These are phyloP conservation scores for Dioctria linearis DNA, from an alignment of 2,888 invertebrate genomes.

Conservation along the genomic window DNA sequence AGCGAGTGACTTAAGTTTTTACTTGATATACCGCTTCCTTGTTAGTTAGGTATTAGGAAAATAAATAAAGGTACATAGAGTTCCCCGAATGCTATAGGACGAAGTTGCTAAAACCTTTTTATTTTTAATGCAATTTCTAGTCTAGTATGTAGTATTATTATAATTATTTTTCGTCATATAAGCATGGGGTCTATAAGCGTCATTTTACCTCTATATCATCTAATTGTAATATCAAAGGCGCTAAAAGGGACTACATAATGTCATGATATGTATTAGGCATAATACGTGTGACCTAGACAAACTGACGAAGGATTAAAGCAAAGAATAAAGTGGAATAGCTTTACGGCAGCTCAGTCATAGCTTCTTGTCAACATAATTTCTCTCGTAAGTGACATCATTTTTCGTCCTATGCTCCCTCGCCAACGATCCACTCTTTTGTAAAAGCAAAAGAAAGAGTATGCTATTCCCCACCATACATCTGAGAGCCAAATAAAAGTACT, in stretches of 20 bases:
- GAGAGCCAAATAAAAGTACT: constrained; percentile 7
- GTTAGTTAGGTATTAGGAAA: too few species aligned
- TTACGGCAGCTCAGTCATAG: constrained; percentile 27
- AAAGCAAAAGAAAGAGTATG: not conserved
- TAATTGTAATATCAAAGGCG: too few species aligned
- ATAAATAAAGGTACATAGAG: too few species aligned
- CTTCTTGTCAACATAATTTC: constrained; percentile 12
- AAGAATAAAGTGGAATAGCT: constrained; percentile 16
- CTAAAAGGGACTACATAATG: not conserved
- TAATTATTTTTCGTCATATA: too few species aligned
- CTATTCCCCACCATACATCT: not conserved
- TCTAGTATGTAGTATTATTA: too few species aligned
- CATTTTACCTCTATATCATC: too few species aligned
- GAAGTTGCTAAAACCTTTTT: too few species aligned
- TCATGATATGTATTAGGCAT: not conserved
- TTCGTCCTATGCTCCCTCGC: constrained; percentile 15
- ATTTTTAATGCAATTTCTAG: too few species aligned
- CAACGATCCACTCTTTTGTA: not conserved
- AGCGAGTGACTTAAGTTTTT: too few species aligned
- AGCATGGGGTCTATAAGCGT: too few species aligned
- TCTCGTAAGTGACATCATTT: constrained; percentile 43
- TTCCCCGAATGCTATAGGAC: too few species aligned
- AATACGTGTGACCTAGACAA: not conserved
- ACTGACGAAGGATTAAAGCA: not conserved
- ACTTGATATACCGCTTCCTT: too few species aligned